Conservation (phyloP, 2,797 vertebrate genomes). For the Platalea minor region DNA sequence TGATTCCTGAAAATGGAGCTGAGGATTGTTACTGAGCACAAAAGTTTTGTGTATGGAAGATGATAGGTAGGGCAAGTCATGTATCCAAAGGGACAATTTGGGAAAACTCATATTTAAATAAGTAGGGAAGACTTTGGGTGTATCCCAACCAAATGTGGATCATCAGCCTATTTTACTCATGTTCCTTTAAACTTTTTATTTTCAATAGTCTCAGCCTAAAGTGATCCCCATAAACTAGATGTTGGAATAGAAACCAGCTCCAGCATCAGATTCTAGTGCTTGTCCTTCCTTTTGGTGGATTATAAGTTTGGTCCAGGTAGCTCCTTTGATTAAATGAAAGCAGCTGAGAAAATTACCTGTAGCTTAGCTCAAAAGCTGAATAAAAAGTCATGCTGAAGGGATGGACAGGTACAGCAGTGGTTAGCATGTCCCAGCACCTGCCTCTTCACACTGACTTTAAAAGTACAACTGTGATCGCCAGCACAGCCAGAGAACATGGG, state of each 20-base stretch:
- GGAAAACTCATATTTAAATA: neutral
- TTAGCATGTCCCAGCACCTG: neutral
- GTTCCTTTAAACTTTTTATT: neutral
- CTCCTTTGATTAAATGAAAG: neutral
- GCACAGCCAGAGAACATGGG: neutral
- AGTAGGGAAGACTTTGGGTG: neutral
- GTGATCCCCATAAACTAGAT: neutral
- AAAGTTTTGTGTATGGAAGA: neutral
- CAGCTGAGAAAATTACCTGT: neutral
- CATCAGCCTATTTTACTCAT: neutral
- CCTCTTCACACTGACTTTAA: neutral
- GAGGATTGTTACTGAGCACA: rapidly evolving
- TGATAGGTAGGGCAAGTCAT: neutral
- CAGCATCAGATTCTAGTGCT: neutral
- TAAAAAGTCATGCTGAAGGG: neutral
- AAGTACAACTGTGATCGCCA: neutral
- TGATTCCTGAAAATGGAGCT: neutral
- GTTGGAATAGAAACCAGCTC: neutral
- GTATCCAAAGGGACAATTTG: rapidly evolving
- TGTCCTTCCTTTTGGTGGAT: neutral
- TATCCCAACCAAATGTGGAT: neutral
- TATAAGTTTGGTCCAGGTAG: neutral
- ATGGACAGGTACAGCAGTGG: neutral
- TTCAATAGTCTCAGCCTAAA: neutral
- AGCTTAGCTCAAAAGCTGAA: neutral